Evolutionary conservation across 2,113 vertebrate species (phyloP), one percentile per base, ranked within the genome.

Genomic region (Sinocyclocheilus grahami): DNA sequence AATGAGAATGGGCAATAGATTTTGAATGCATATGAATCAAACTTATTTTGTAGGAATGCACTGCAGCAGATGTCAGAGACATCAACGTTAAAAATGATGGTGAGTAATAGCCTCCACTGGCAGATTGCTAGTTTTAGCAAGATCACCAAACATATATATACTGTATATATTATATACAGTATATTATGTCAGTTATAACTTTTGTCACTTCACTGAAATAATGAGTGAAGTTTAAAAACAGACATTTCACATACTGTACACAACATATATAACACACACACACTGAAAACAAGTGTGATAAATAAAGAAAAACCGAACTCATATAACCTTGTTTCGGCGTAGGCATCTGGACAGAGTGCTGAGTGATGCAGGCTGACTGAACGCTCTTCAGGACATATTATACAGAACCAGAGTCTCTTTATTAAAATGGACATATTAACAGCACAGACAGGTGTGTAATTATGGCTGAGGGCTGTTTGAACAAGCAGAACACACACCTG

Each of bases 351-450:
- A 58, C 71, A 46, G 9, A 72, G 72, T 58, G 53, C 16, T 58
- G 53, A 37, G 30, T 78, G 51, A 78, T 78, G 53, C 53, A 37
- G 18, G 30, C 33, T 39, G 77, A 79, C 13, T 60, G 30, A 39
- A 39, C 10, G 9, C 18, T 78, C 75, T 27, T 55, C 75, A 78
- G 48, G 24, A 30, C n/a, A 30, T 20, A 53, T 60, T 76, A 76
- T 60, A n/a, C 58, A 60, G 77, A 33, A 58, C 77, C 53, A 60
- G 77, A 39, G 53, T 22, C 77, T 60, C 30, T 14, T 79, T n/a
- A 79, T 79, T 79, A 79, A 79, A 79, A 39, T 60, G 30, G 53
- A 79, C 77, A 60, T 60, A n/a, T 37, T 79, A 79, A 60, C 77
- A 39, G 53, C 58, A 18, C 18, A 7, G 77, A 79, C 77, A 79